phyloP scores from a whole-genome alignment of 2,113 vertebrate species.

The Poeciliopsis occidentalis region DNA sequence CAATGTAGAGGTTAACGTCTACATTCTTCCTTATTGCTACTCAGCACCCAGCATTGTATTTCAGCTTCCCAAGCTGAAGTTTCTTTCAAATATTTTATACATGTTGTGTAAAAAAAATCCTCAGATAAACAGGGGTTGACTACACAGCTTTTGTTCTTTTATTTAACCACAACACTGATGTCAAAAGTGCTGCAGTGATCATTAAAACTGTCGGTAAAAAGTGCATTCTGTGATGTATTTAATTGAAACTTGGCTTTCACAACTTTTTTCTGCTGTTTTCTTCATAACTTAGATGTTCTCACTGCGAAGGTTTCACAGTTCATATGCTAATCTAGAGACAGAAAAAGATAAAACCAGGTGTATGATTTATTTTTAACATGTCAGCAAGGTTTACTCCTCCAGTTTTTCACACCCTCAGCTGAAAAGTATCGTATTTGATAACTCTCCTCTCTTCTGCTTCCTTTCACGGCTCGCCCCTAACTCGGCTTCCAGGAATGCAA shows the following conservation, averaged over 20 bases:
- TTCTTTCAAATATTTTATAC: no score
- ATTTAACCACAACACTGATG: not conserved
- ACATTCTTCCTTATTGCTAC: no score
- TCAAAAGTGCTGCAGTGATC: not conserved
- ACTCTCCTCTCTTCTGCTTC: slow-evolving; percentile 90
- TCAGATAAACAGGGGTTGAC: no score
- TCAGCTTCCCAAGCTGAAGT: no score
- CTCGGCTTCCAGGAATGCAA: slow-evolving; percentile 94
- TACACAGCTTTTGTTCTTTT: not conserved
- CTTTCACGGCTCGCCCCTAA: slow-evolving; percentile 90
- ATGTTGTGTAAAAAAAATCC: no score
- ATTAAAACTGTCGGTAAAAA: not conserved
- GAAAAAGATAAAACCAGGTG: no score
- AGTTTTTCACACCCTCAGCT: slow-evolving; percentile 29
- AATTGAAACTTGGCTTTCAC: not conserved
- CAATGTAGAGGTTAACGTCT: no score
- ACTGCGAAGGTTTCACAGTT: slow-evolving; percentile 6
- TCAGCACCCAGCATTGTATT: no score
- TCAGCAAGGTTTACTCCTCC: slow-evolving; percentile 14
- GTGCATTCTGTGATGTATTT: not conserved
- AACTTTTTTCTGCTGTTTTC: not conserved
- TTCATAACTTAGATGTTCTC: not conserved
- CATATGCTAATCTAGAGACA: slow-evolving; percentile 8
- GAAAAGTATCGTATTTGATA: slow-evolving; percentile 75
- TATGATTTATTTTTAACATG: slow-evolving; percentile 18